Percentiles rank a stretch among this genome's conserved stretches.
Conservation (phyloP, 2,888 invertebrate genomes). For the Lasioglossum lativentre region DNA sequence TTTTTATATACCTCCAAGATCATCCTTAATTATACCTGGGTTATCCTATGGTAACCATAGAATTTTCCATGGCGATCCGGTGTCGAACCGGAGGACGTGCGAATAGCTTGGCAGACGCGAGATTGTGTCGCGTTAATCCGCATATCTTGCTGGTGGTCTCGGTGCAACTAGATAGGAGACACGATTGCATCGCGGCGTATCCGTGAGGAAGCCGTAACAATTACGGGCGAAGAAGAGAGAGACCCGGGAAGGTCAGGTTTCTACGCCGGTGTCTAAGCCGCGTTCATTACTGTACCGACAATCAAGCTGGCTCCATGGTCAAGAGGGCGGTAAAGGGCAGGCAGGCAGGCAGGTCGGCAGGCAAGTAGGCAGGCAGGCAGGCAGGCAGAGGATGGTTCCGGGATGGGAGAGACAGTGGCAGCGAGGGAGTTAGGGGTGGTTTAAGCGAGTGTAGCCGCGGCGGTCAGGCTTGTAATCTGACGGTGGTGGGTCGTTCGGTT, state of each 20-base stretch:
- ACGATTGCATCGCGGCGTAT: constrained; percentile 34
- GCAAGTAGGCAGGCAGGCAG: constrained; percentile 3
- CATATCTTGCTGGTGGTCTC: constrained; percentile 5
- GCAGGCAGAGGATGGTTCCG: constrained; percentile 1
- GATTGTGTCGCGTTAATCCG: constrained; percentile 30
- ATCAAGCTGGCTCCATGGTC: constrained; percentile 57
- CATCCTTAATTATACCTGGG: too few relatives aligned
- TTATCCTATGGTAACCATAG: too few relatives aligned
- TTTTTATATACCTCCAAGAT: too few relatives aligned
- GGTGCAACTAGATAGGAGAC: constrained; percentile 24
- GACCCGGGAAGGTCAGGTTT: constrained; percentile 24
- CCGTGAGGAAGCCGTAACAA: constrained; percentile 47
- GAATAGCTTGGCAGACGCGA: neutral
- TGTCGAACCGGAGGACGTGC: constrained; percentile 17
- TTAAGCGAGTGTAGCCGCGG: constrained; percentile 70
- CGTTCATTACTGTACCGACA: constrained; percentile 67
- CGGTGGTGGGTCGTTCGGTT: constrained; percentile 72
- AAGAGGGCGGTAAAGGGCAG: constrained; percentile 32
- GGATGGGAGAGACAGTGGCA: constrained; percentile 13
- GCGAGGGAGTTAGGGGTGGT: constrained; percentile 48
- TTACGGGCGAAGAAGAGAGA: constrained; percentile 31
- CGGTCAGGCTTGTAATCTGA: constrained; percentile 75
- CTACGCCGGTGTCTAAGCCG: constrained; percentile 54
- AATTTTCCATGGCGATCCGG: neutral
- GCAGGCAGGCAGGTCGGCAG: constrained; percentile 6